A percentile compares a stretch with the other conserved stretches of the same genome.
Evolutionary conservation across 2,797 vertebrate species (phyloP).

Genomic region (Eulemur coronatus): DNA sequence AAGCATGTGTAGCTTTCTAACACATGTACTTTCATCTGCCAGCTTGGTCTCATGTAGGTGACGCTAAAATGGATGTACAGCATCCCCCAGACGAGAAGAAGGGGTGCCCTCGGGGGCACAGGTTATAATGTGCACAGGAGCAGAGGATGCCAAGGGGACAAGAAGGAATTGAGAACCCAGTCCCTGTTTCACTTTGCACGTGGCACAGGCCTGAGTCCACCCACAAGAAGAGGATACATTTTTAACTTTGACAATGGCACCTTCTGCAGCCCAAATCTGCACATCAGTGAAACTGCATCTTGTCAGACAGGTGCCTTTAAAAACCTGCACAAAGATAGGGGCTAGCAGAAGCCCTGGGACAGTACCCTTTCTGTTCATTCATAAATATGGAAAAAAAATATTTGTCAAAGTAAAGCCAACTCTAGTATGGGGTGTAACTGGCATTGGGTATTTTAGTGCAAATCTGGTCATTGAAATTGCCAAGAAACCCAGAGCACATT

Average conservation of each 20-base stretch:
- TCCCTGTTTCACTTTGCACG: not conserved
- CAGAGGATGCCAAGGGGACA: too few species aligned
- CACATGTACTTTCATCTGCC: not conserved
- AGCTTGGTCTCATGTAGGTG: not conserved
- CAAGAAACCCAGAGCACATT: not conserved
- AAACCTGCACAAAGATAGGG: not conserved
- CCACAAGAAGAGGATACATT: too few species aligned
- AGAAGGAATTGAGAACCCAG: not conserved
- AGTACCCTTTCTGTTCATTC: not conserved
- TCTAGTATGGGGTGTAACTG: not conserved
- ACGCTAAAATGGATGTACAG: not conserved
- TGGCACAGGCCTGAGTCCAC: rapidly evolving
- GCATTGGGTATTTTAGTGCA: not conserved
- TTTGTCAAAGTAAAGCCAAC: not conserved
- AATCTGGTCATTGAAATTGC: not conserved
- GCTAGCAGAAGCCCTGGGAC: not conserved
- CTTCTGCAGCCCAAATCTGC: not conserved
- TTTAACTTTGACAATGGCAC: not conserved
- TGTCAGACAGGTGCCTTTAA: not conserved
- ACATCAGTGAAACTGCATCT: not conserved
- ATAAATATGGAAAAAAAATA: not conserved
- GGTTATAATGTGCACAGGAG: not conserved
- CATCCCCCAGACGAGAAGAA: not conserved
- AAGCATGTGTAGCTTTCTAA: not conserved
- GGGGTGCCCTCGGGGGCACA: not conserved